phyloP scores from a whole-genome alignment of 1,140 invertebrate species.

The Tribolium madens region DNA sequence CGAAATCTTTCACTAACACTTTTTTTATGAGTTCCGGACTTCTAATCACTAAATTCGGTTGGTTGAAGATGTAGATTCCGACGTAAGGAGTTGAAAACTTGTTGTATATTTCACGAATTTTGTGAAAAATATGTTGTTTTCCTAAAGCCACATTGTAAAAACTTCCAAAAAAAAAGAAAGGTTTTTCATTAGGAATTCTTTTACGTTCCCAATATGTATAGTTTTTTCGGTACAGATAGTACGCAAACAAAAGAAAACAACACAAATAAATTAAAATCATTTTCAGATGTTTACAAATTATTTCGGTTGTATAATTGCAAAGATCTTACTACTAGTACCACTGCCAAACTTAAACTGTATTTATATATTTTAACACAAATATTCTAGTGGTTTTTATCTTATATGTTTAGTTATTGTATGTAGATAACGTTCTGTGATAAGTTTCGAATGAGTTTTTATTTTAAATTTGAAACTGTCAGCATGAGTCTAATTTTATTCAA shows the following conservation, averaged over 20 bases:
- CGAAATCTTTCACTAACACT: slow-evolving; percentile 68
- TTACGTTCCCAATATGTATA: slow-evolving; percentile 2
- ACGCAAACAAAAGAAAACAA: neutral
- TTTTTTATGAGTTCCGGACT: slow-evolving; percentile 67
- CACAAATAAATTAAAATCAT: neutral
- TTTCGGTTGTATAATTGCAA: too few relatives aligned
- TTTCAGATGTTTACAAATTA: too few relatives aligned
- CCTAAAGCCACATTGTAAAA: neutral
- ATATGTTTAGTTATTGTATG: too few relatives aligned
- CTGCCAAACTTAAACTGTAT: too few relatives aligned
- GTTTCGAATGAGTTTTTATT: too few relatives aligned
- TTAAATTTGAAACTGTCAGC: too few relatives aligned
- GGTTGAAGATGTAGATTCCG: slow-evolving; percentile 64
- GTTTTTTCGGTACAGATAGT: neutral
- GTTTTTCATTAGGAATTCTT: slow-evolving; percentile 2
- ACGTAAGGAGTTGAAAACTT: slow-evolving; percentile 62
- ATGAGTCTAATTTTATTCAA: too few relatives aligned
- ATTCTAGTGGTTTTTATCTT: too few relatives aligned
- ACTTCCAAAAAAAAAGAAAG: slow-evolving; percentile 4
- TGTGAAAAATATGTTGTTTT: neutral
- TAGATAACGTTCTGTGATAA: too few relatives aligned
- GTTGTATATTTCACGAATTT: slow-evolving; percentile 50
- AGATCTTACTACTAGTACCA: too few relatives aligned
- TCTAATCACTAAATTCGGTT: slow-evolving; percentile 59
- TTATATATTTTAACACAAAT: too few relatives aligned